These are phyloP conservation scores for Microctonus aethiopoides DNA, from an alignment of 2,888 invertebrate genomes.

Conservation along the genomic window DNA sequence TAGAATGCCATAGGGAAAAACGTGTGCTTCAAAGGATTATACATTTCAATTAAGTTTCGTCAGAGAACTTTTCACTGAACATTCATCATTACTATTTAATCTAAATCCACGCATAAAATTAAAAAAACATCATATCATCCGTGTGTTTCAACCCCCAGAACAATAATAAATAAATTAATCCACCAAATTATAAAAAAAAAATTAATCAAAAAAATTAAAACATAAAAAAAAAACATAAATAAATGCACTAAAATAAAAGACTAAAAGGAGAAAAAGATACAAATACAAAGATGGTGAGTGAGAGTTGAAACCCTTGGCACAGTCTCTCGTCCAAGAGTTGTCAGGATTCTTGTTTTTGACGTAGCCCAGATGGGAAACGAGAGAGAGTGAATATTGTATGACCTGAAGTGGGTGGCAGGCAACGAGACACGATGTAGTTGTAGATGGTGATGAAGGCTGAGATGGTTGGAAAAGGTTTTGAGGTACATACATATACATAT, in stretches of 20 bases:
- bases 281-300: neutral
- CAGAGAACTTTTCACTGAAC: too few species aligned
- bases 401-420: slow-evolving; percentile 35
- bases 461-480: neutral
- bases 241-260: neutral
- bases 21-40: too few species aligned
- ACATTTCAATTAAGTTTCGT: too few species aligned
- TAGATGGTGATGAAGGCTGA: slow-evolving; percentile 13
- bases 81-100: too few species aligned
- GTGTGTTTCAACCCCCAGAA: too few species aligned
- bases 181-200: too few species aligned
- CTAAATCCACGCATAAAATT: too few species aligned
- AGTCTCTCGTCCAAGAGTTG: slow-evolving; percentile 29
- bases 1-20: too few species aligned
- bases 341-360: slow-evolving; percentile 45
- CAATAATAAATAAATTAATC: too few species aligned
- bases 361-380: slow-evolving; percentile 49
- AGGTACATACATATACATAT: too few species aligned
- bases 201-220: too few species aligned
- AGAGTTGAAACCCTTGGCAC: slow-evolving; percentile 29
- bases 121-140: too few species aligned
- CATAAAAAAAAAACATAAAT: neutral
- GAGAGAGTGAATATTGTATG: slow-evolving; percentile 54
- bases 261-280: neutral
- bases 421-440: slow-evolving; percentile 3